Evolutionary conservation across 92 coral and sea anemone species (phyloP).

Genomic region (Zoanthus sociatus): DNA sequence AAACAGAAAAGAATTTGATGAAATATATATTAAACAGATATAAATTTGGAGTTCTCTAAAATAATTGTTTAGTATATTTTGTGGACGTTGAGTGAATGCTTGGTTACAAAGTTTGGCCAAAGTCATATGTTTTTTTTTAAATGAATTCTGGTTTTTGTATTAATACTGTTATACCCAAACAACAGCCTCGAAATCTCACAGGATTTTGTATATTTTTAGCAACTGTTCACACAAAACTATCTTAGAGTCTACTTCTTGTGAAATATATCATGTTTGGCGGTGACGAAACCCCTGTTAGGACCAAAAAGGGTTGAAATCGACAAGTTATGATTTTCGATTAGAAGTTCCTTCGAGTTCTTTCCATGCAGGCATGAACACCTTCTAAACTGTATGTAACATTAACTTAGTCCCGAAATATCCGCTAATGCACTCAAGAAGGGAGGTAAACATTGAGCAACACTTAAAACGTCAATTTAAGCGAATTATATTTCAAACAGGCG

Average conservation of each 20-base stretch:
- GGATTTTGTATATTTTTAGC: background rate
- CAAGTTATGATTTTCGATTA: background rate
- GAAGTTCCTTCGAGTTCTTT: background rate
- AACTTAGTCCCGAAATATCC: background rate
- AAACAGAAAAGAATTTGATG: background rate
- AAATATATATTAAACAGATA: background rate
- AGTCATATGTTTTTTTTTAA: background rate
- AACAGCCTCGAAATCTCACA: conserved; percentile 3
- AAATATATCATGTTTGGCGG: background rate
- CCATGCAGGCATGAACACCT: background rate
- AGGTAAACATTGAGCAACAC: background rate
- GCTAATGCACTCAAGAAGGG: background rate
- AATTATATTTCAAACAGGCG: background rate
- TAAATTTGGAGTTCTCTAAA: background rate
- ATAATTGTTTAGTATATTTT: background rate
- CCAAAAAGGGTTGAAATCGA: conserved; percentile 7
- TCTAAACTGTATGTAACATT: background rate
- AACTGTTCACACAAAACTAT: background rate
- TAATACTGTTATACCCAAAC: background rate
- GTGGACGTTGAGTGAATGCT: background rate
- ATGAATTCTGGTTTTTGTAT: background rate
- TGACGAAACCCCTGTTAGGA: background rate
- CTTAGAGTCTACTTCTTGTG: background rate
- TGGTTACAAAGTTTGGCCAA: background rate
- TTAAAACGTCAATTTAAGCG: background rate